Base-by-base conservation (phyloP, 2,113 vertebrate genomes). In the Nesogale talazaci region DNA sequence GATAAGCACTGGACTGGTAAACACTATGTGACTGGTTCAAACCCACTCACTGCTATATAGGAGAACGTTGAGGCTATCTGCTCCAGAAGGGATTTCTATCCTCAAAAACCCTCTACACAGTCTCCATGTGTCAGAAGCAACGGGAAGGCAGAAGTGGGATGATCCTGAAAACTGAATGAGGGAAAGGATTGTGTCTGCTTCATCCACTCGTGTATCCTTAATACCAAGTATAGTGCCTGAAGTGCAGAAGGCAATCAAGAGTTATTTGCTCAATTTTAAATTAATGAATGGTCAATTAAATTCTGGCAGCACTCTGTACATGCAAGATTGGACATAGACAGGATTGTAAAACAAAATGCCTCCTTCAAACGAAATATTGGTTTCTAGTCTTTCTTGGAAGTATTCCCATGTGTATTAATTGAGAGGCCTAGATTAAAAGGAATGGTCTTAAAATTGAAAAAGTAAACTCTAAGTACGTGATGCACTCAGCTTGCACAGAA, bases 361-460 rank as follows among this genome's bases (percentile, higher is more conserved):
- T 69, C 75, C 76, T 72, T 83, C 40, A 65, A 86, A 80, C 25
- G 7, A 88, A 93, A 80, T 57, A 6, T 1, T 36, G 31, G 3
- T 85, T 91, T 82, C 40, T 70, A 40, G 23, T 2, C 12, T 72
- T 87, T 57, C 16, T 34, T 87, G 85, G 34, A 92, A 25, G 1
- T 4, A 42, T 17, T 59, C 89, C 22, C 1, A 42, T 70, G 22
- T 59, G 79, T 61, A 22, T 9, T 63, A 63, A 38, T 56, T 83
- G 57, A 38, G 40, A 36, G 36, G 3, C 63, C 15, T 78, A 14
- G 4, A 4, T 22, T 67, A 42, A 81, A 6, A 81, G n/a, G 46
- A 2, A 22, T 74, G n/a, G n/a, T 38, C 57, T 38, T 59, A 63
- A 59, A 57, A n/a, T 91, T 95, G 63, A 46, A 93, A 92, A 65